Conservation (phyloP, 1,140 invertebrate genomes). For the Leucophenga varia region DNA sequence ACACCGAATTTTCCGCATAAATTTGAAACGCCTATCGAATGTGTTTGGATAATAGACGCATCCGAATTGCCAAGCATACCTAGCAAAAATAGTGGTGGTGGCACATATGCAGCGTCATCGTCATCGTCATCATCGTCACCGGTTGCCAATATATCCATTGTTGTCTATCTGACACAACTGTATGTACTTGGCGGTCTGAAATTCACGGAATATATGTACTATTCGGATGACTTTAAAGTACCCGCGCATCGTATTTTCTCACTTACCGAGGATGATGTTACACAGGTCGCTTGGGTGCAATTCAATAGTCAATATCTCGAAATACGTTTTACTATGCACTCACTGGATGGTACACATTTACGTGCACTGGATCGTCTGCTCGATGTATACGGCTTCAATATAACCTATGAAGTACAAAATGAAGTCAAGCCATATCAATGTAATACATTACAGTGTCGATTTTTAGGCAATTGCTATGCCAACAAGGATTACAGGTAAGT, state of each 20-base stretch:
- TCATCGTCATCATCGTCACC: constrained; percentile 6
- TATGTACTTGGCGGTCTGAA: constrained; percentile 78
- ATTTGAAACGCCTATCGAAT: constrained; percentile 78
- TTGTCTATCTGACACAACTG: constrained; percentile 84
- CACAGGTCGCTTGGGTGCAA: constrained; percentile 67
- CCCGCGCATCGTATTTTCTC: constrained; percentile 58
- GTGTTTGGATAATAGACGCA: constrained; percentile 84
- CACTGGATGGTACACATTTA: constrained; percentile 79
- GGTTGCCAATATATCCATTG: constrained; percentile 65
- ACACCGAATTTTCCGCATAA: constrained; percentile 80
- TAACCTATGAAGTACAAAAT: constrained; percentile 78
- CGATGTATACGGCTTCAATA: constrained; percentile 88
- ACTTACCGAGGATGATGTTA: constrained; percentile 70
- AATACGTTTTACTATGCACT: constrained; percentile 71
- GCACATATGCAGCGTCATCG: background rate
- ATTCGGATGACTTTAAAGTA: constrained; percentile 70
- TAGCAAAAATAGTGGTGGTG: background rate
- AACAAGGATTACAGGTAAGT: constrained; percentile 69
- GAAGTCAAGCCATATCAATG: constrained; percentile 66
- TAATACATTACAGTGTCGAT: constrained; percentile 76
- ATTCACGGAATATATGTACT: constrained; percentile 81
- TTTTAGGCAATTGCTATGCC: constrained; percentile 79
- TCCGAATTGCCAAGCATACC: constrained; percentile 56
- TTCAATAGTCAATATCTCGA: constrained; percentile 75
- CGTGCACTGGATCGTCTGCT: constrained; percentile 77